Base-by-base conservation (phyloP, 2,113 vertebrate species). In the Heterocephalus glaber region DNA sequence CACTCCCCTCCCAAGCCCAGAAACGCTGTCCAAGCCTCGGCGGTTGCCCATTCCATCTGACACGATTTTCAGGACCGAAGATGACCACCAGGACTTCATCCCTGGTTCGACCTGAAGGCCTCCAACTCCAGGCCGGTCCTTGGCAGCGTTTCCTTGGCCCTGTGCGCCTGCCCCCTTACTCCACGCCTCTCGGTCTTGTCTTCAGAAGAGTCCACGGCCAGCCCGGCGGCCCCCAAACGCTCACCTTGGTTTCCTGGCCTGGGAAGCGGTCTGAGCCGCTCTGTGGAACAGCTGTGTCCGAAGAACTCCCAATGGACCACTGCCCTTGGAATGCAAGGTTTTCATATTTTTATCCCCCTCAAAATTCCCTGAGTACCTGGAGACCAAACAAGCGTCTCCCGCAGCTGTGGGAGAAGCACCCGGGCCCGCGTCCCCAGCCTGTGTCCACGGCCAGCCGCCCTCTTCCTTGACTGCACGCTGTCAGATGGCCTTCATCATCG, bases 401-500 rank as follows among this genome's bases (percentile, higher is more conserved):
- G 7, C 20, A 19, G 28, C 38, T 49, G 26, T 76, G 72, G 76
- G 14, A 35, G 47, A 13, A 12, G 56, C 22, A 74, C 77, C 47
- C 6, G 9, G 68, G 0, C 41, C 24, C 41, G 7, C 26, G 11
- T 33, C 47, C 66, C 19, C 56, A n/a, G 38, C 56, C 30, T 44
- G 41, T n/a, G 4, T 4, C 47, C 52, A 30, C n/a, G 38, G 77
- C 84, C 17, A 38, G 0, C 7, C 26, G 16, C 2, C 4, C 0
- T 0, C 96, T 97, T 98, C 96, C 96, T 97, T 98, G 96, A 97
- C 98, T 91, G 54, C 13, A 7, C 0, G 30, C 77, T 56, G 4
- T 86, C 98, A 99, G 99, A 99, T 99, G 99, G 99, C 99, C 20
- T 99, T 99, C 97, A 99, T 99, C 96, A 99, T 99, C 4, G 99